phyloP scores from a whole-genome alignment of 2,888 invertebrate species.

The Neuroscelio doddi region DNA sequence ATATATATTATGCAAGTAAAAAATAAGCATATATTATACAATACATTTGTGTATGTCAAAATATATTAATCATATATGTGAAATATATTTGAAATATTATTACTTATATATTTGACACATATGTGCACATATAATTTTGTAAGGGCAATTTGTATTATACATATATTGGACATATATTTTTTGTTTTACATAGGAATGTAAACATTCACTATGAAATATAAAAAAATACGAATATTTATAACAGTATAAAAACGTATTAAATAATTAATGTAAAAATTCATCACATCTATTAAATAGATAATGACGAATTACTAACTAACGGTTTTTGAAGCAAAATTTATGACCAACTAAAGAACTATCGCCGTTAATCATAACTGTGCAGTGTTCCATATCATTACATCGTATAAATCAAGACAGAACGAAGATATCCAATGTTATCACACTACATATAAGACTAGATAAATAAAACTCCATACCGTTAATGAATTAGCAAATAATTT shows the following conservation, averaged over 20 bases:
- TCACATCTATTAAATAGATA: not conserved
- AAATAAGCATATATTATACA: not conserved
- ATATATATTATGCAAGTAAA: too few species aligned
- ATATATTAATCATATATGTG: too few species aligned
- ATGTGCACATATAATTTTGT: too few species aligned
- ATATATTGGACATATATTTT: too few species aligned
- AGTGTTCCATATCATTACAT: conserved; percentile 65
- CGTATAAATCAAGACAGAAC: conserved; percentile 42
- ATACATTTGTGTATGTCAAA: too few species aligned
- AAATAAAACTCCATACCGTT: conserved; percentile 29
- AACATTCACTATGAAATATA: not conserved
- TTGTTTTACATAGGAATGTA: too few species aligned
- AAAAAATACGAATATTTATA: not conserved
- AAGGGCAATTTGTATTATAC: too few species aligned
- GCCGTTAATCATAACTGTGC: conserved; percentile 58
- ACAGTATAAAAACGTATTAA: not conserved
- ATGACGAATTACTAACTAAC: not conserved
- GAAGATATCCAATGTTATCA: conserved; percentile 49
- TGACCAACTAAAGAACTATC: conserved; percentile 47
- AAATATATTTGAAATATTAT: too few species aligned
- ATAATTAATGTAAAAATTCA: not conserved
- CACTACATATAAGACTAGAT: conserved; percentile 43
- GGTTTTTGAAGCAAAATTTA: conserved; percentile 1
- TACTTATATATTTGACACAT: too few species aligned
- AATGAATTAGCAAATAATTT: conserved; percentile 22